phyloP scores from a whole-genome alignment of 1,140 invertebrate genomes.

The Sitophilus oryzae region DNA sequence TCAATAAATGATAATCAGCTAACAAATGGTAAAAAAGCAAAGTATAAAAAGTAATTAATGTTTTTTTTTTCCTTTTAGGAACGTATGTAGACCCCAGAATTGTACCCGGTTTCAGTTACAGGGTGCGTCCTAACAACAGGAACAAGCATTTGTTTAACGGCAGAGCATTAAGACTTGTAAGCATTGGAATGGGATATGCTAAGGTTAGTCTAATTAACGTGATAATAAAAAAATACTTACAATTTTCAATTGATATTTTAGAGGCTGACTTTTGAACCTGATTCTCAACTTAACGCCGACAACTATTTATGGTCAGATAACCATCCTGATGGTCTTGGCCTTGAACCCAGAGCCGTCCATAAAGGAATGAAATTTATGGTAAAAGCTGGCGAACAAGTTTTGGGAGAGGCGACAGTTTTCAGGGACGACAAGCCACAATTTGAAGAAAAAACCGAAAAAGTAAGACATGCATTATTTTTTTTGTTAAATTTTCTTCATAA shows the following conservation, averaged over 20 bases:
- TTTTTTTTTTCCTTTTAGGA: too few relatives aligned
- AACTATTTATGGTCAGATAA: slow-evolving; percentile 78
- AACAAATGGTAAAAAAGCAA: too few relatives aligned
- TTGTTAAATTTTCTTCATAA: background rate
- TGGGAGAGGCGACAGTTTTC: slow-evolving; percentile 59
- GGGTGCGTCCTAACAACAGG: slow-evolving; percentile 57
- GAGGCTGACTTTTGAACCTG: slow-evolving; percentile 64
- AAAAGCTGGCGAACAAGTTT: slow-evolving; percentile 49
- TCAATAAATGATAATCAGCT: too few relatives aligned
- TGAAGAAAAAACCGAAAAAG: slow-evolving; percentile 55
- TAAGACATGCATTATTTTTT: slow-evolving; percentile 31
- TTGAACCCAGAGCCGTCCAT: slow-evolving; percentile 60
- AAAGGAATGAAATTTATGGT: slow-evolving; percentile 61
- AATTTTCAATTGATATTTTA: background rate
- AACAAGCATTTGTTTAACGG: slow-evolving; percentile 60
- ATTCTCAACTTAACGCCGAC: slow-evolving; percentile 57
- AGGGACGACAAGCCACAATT: slow-evolving; percentile 57
- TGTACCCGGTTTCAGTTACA: slow-evolving; percentile 66
- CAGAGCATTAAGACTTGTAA: slow-evolving; percentile 55
- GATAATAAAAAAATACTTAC: too few relatives aligned
- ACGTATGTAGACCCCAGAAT: slow-evolving; percentile 70
- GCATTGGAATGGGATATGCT: slow-evolving; percentile 70
- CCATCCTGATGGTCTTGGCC: slow-evolving; percentile 63
- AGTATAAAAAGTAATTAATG: too few relatives aligned
- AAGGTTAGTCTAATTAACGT: too few relatives aligned